These are phyloP conservation scores for Drosophila arawakana DNA, from an alignment of 1,140 invertebrate species.

Conservation along the genomic window DNA sequence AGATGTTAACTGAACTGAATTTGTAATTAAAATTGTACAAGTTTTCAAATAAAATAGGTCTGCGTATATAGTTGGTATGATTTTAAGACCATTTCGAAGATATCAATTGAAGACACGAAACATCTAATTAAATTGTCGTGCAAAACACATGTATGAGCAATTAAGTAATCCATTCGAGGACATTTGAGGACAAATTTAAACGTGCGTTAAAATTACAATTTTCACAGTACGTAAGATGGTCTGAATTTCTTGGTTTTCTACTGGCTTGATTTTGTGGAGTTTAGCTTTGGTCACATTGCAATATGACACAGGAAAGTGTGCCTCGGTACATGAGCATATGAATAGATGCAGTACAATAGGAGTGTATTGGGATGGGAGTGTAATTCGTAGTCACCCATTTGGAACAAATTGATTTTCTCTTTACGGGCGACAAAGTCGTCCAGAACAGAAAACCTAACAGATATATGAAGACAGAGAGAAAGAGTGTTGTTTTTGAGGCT, in stretches of 20 bases:
- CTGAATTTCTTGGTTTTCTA: slow-evolving; percentile 33
- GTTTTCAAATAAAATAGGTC: no score
- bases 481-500: slow-evolving; percentile 18
- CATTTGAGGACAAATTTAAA: slow-evolving; percentile 17
- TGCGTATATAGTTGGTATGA: no score
- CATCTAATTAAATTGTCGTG: not conserved
- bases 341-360: slow-evolving; percentile 21
- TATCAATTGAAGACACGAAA: no score
- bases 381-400: slow-evolving; percentile 54
- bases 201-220: slow-evolving; percentile 68
- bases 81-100: not conserved
- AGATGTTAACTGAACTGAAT: no score
- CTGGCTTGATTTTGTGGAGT: slow-evolving; percentile 36
- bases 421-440: slow-evolving; percentile 60
- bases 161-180: slow-evolving; percentile 1
- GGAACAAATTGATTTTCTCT: slow-evolving; percentile 75
- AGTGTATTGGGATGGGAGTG: slow-evolving; percentile 29
- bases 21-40: no score
- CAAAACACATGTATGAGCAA: not conserved
- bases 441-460: slow-evolving; percentile 28
- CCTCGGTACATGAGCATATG: not conserved
- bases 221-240: slow-evolving; percentile 53
- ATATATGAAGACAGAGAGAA: not conserved
- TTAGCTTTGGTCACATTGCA: slow-evolving; percentile 55
- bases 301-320: slow-evolving; percentile 16